A percentile compares a stretch with the other conserved stretches of the same genome.
These are phyloP conservation scores for Stomatorhinus walkeri DNA, from an alignment of 2,797 vertebrate species.

Conservation along the genomic window DNA sequence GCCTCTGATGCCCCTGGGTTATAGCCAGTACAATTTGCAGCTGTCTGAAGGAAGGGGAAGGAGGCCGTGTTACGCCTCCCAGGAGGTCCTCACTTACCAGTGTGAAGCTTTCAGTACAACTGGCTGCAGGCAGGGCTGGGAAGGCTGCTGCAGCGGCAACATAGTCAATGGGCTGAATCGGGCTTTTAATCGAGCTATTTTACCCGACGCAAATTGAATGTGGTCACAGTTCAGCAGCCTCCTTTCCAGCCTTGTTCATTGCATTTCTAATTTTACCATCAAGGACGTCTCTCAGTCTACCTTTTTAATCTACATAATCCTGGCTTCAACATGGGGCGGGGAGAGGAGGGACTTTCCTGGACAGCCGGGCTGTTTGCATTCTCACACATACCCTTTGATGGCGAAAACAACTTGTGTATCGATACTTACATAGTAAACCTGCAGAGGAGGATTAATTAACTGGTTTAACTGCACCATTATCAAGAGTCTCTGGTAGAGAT, in stretches of 20 bases:
- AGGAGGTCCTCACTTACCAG: neutral
- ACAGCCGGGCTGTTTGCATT: neutral
- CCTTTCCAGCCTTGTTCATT: slow-evolving; percentile 1
- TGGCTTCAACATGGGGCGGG: neutral
- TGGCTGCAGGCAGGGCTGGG: neutral
- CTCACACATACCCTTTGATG: neutral
- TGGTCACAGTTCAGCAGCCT: slow-evolving; percentile 4
- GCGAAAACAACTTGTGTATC: neutral
- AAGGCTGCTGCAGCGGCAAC: neutral
- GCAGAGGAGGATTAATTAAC: neutral
- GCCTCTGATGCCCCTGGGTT: neutral
- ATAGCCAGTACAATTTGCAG: neutral
- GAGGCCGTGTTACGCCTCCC: neutral
- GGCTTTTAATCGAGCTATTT: neutral
- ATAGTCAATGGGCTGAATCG: neutral
- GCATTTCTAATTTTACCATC: slow-evolving; percentile 15
- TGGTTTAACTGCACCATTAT: neutral
- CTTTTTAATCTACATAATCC: slow-evolving; percentile 13
- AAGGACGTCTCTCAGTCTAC: slow-evolving; percentile 10
- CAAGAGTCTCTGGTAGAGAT: neutral
- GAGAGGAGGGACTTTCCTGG: neutral
- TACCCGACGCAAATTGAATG: slow-evolving; percentile 2
- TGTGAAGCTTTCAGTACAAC: neutral
- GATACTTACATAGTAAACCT: neutral
- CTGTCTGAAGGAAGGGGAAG: neutral